A percentile compares a stretch with the other conserved stretches of the same genome.
phyloP scores from a whole-genome alignment of 2,797 vertebrate genomes.

The Numenius phaeopus region DNA sequence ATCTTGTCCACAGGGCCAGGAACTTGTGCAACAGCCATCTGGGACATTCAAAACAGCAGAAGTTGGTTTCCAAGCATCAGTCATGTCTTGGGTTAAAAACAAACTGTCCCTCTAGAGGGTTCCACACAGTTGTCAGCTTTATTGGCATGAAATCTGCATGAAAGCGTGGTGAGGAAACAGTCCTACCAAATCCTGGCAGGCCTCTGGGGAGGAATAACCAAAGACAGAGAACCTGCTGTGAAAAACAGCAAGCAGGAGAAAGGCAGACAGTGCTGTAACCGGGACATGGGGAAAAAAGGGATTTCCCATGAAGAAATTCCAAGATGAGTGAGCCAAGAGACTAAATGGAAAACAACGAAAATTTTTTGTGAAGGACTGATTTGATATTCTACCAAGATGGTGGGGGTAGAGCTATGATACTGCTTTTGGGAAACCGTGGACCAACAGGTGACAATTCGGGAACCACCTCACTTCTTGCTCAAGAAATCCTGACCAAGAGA shows the following conservation, averaged over 20 bases:
- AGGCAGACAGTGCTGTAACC: neutral
- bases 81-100: neutral
- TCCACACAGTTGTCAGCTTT: neutral
- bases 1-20: neutral
- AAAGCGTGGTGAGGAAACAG: accelerated
- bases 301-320: neutral
- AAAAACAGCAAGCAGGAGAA: neutral
- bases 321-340: neutral
- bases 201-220: neutral
- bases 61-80: neutral
- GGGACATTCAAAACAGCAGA: neutral
- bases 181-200: neutral
- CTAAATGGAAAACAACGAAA: neutral
- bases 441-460: accelerated
- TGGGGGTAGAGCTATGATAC: accelerated
- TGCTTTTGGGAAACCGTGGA: neutral
- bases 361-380: neutral
- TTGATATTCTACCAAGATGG: neutral
- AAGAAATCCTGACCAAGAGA: neutral
- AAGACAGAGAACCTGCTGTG: neutral
- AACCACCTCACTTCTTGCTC: neutral
- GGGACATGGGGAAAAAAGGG: neutral
- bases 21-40: neutral
- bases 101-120: neutral
- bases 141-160: neutral